Base-by-base conservation (phyloP, 1,140 invertebrate genomes). In the Drosophila quadrilineata region DNA sequence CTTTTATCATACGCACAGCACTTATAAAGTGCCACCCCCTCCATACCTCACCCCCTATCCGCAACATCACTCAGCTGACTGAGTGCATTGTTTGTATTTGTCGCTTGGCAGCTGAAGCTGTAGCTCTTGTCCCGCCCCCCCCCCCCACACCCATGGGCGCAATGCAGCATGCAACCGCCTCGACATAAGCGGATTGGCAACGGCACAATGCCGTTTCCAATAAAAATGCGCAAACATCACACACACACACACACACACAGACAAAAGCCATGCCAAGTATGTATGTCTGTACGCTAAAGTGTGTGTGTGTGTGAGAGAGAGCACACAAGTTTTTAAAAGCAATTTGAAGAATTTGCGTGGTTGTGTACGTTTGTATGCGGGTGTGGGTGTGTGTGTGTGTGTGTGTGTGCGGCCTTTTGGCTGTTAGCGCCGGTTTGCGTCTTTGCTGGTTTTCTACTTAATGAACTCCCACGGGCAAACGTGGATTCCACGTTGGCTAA, bases 101-200 rank as follows among this genome's bases (percentile, higher is more conserved):
- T 49, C 28, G 38, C 36, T 22, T 52, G 41, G 40, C 29, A 45
- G 36, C n/a, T 41, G 28, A 16, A 45, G 14, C 35, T 40, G 41
- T 22, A 26, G 22, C 16, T 19, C 40, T 26, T 22, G 59, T 40
- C 19, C 12, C 36, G n/a, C 17, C 14, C 21, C n/a, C n/a, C n/a
- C n/a, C n/a, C n/a, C n/a, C n/a, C n/a, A n/a, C n/a, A n/a, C n/a
- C n/a, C n/a, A n/a, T 10, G 24, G 33, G 9, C 16, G 43, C 31
- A 10, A 26, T 19, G 26, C 14, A 28, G 43, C 50, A 53, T 53
- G 43, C 64, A 52, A 52, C 35, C 54, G 43, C 73, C 52, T n/a
- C n/a, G n/a, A n/a, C n/a, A 71, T 84, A 84, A 84, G 77, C 77
- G 79, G 77, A 84, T 84, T 85, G 73, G 60, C 57, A 71, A 70